phyloP scores from a whole-genome alignment of 2,113 vertebrate species.

The Actenoides hombroni region DNA sequence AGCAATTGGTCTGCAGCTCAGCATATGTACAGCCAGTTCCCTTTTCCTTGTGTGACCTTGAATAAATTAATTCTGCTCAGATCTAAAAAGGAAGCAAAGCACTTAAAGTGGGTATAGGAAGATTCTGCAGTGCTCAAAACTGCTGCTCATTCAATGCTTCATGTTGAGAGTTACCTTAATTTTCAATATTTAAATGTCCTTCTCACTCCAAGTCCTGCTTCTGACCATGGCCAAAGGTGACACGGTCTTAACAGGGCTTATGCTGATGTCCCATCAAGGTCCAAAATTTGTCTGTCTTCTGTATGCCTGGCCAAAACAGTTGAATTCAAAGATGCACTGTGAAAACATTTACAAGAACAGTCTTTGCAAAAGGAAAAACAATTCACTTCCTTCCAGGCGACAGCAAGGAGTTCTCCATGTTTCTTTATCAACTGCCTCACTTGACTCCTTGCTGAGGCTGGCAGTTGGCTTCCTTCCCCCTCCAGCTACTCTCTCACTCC shows the following conservation, averaged over 20 bases:
- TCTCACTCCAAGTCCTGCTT: neutral
- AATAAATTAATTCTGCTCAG: neutral
- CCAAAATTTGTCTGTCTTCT: neutral
- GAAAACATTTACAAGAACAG: neutral
- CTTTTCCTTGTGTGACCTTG: neutral
- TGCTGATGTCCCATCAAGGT: neutral
- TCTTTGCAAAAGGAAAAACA: neutral
- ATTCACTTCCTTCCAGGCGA: neutral
- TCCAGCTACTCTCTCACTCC: neutral
- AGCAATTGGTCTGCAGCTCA: neutral
- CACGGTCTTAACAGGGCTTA: neutral
- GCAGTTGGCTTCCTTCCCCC: neutral
- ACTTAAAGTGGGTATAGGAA: neutral
- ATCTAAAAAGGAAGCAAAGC: neutral
- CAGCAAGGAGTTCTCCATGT: rapidly evolving
- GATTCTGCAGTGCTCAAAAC: neutral
- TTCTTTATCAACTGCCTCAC: neutral
- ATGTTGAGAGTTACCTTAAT: neutral
- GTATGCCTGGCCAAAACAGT: neutral
- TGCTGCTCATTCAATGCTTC: neutral
- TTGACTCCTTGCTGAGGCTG: neutral
- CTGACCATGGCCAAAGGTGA: neutral
- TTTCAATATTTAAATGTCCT: neutral
- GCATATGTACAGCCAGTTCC: neutral
- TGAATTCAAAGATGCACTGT: neutral